Evolutionary conservation across 2,797 vertebrate species (phyloP).

Genomic region (Spheniscus humboldti): DNA sequence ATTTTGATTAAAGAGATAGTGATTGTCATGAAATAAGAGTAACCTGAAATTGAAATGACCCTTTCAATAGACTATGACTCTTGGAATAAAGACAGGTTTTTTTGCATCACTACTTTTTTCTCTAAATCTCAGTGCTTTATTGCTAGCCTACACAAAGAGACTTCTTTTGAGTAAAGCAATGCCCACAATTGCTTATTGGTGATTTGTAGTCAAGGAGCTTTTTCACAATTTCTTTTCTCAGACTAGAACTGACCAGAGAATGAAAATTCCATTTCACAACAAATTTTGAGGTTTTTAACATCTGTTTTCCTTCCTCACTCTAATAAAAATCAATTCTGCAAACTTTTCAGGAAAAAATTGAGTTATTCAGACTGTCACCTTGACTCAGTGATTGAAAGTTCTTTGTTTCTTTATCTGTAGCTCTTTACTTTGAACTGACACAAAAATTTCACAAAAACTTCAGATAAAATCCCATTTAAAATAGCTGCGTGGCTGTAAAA

Average conservation of each 20-base stretch:
- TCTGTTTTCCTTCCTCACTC: background rate
- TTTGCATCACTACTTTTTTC: background rate
- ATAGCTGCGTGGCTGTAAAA: background rate
- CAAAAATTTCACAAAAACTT: background rate
- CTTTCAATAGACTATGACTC: background rate
- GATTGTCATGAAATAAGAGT: constrained; percentile 26
- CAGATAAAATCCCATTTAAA: background rate
- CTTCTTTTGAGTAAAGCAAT: background rate
- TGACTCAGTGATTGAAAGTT: background rate
- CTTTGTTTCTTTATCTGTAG: background rate
- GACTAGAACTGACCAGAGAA: background rate
- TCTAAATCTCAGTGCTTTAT: background rate
- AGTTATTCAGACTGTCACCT: background rate
- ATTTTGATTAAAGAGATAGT: constrained; percentile 15
- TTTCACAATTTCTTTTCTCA: background rate
- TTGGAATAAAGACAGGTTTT: background rate
- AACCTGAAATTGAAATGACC: constrained; percentile 20
- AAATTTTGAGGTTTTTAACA: background rate
- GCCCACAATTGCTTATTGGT: background rate
- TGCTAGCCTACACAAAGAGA: background rate
- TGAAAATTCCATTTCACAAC: background rate
- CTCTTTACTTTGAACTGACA: background rate
- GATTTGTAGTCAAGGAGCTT: background rate
- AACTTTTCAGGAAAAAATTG: background rate
- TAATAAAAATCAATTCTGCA: background rate